Evolutionary conservation across 2,797 vertebrate genomes (phyloP).

Genomic region (Mus minutoides): DNA sequence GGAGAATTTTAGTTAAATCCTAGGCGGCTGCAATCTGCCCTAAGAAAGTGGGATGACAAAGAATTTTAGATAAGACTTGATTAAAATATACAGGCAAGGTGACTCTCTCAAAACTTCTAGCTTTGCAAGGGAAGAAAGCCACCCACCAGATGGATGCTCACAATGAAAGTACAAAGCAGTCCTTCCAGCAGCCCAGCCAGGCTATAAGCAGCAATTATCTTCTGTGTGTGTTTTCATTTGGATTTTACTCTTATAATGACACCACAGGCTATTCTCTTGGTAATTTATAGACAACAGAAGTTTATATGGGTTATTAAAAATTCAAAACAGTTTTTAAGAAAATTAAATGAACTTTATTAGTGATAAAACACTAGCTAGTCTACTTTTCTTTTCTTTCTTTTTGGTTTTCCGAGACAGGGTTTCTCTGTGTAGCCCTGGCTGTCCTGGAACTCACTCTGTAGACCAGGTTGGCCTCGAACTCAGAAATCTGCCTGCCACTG

Average conservation of each 20-base stretch:
- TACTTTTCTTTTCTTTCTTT: background rate
- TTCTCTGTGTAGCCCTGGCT: no score
- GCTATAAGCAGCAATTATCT: background rate
- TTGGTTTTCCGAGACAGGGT: no score
- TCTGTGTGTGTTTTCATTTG: background rate
- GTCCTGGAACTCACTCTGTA: no score
- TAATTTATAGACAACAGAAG: background rate
- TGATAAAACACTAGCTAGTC: background rate
- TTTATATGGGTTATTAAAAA: background rate
- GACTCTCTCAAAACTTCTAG: background rate
- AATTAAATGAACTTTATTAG: background rate
- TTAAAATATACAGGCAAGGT: background rate
- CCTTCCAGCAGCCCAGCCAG: background rate
- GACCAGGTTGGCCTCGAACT: no score
- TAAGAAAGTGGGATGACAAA: conserved; percentile 35
- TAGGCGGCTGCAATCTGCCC: conserved; percentile 34
- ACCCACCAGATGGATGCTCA: background rate
- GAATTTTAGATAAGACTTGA: background rate
- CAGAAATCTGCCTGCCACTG: no score
- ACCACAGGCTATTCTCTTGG: background rate
- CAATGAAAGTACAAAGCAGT: background rate
- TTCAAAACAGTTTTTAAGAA: background rate
- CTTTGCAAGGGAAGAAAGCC: background rate
- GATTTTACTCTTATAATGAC: background rate
- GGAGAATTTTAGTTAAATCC: conserved; percentile 66